Evolutionary conservation across 1,140 invertebrate species (phyloP), one percentile per base, ranked within the genome.

Genomic region (Liolophura sinensis): DNA sequence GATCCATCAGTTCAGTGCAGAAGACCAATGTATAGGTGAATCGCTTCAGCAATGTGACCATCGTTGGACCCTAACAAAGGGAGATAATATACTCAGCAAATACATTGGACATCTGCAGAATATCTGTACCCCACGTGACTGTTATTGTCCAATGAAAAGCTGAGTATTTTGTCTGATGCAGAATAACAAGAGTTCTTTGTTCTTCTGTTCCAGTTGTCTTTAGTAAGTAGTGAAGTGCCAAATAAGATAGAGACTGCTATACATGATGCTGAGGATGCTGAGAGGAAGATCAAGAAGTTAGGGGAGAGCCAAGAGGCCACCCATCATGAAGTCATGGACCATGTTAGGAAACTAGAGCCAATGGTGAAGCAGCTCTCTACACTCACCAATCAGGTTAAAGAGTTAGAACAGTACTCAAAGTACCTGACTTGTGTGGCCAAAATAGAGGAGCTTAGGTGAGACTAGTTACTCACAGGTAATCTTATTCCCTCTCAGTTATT

Each of bases 351-450:
- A 65, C 84, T 87, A 62, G 81, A 87, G 62, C 84, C 86, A 15
- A 73, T 84, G 22, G 76, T 88, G 27, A 79, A 78, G 15, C 77
- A 88, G 18, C 76, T 89, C 1, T 78, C 86, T 55, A 78, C 82
- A 66, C 77, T 88, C 59, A 80, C 89, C 5, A 79, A 87, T 27
- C 87, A 89, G 73, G 86, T 92, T 52, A 80, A 86, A 27, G 85
- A 89, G 61, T 81, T 91, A 54, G 87, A 91, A 71, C 86, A 86
- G 63, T 82, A 88, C 24, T 77, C 88, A 20, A 85, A 87, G 49
- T 92, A 93, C 79, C 78, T 91, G 20, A 85, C 87, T 65, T 86
- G 89, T 46, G 78, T 92, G 22, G 86, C 89, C 75, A 86, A 87
- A 68, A 86, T 92, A 60, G 89, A 91, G 78, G 86, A 88, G 68